Conservation (phyloP, 1,140 invertebrate genomes). For the Augochlora pura region DNA sequence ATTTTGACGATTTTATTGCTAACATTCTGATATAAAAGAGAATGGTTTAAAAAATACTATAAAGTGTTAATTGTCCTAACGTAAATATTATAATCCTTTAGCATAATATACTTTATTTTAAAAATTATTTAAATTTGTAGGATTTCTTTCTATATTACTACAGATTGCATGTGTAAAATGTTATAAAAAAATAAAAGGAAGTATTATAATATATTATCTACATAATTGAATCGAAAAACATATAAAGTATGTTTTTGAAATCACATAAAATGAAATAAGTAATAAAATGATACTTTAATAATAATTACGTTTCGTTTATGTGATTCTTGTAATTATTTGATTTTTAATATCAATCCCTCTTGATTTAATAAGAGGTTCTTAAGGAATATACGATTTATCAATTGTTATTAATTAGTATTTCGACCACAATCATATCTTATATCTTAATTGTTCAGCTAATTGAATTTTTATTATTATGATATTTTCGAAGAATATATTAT, state of each 20-base stretch:
- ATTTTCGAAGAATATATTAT: constrained; percentile 4
- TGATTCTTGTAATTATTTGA: neutral
- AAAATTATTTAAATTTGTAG: neutral
- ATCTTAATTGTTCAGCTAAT: neutral
- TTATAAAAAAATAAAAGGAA: neutral
- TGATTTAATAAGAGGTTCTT: too few relatives aligned
- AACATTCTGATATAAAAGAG: neutral
- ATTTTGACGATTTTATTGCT: neutral
- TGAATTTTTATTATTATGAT: neutral
- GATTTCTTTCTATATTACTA: too few relatives aligned
- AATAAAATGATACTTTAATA: neutral
- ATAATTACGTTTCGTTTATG: neutral
- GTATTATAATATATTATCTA: neutral
- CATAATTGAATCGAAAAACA: neutral
- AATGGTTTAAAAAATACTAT: neutral
- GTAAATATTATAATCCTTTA: neutral
- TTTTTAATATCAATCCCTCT: neutral
- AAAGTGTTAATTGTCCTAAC: neutral
- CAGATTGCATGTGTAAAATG: neutral
- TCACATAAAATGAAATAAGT: constrained; percentile 5
- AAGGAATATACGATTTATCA: too few relatives aligned
- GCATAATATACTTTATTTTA: constrained; percentile 1
- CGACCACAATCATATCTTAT: too few relatives aligned
- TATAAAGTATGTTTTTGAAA: neutral
- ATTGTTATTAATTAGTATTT: too few relatives aligned